Percentiles rank a stretch among this genome's conserved stretches.
These are phyloP conservation scores for Etheostoma spectabile DNA, from an alignment of 2,113 vertebrate species.

Conservation along the genomic window DNA sequence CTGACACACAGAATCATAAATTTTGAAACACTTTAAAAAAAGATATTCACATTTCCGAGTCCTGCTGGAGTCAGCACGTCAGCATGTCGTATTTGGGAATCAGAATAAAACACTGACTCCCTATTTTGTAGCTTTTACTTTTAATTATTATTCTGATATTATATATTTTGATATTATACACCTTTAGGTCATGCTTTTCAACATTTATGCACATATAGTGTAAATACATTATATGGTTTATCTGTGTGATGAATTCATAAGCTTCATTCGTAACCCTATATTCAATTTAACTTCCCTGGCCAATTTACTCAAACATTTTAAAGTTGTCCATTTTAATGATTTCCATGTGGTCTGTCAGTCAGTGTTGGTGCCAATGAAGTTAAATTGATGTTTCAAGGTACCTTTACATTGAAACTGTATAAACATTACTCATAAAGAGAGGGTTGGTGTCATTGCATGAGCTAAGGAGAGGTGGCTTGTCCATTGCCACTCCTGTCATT, in stretches of 20 bases:
- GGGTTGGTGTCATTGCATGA: slow-evolving; percentile 69
- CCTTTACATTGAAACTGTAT: slow-evolving; percentile 17
- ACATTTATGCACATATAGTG: slow-evolving; percentile 36
- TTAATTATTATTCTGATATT: background rate
- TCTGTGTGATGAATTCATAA: slow-evolving; percentile 43
- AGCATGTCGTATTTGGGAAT: background rate
- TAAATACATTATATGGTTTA: slow-evolving; percentile 39
- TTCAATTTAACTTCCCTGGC: slow-evolving; percentile 50
- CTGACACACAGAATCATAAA: slow-evolving; percentile 64
- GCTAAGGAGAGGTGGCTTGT: slow-evolving; percentile 41
- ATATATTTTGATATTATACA: slow-evolving; percentile 9
- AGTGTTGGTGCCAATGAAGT: slow-evolving; percentile 29
- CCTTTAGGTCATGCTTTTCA: background rate
- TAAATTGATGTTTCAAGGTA: slow-evolving; percentile 43
- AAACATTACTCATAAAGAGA: slow-evolving; percentile 47
- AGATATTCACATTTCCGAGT: slow-evolving; percentile 9
- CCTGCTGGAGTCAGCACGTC: slow-evolving; percentile 44
- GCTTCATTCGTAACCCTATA: slow-evolving; percentile 43
- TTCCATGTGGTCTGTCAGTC: background rate
- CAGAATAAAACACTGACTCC: background rate
- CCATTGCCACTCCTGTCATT: slow-evolving; percentile 54
- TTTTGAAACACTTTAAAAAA: slow-evolving; percentile 52
- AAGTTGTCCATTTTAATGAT: background rate
- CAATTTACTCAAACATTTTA: background rate
- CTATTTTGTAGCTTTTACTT: background rate